A percentile compares a stretch with the other conserved stretches of the same genome.
Conservation (phyloP, 2,113 vertebrate genomes). For the Xenotilapia leptura region DNA sequence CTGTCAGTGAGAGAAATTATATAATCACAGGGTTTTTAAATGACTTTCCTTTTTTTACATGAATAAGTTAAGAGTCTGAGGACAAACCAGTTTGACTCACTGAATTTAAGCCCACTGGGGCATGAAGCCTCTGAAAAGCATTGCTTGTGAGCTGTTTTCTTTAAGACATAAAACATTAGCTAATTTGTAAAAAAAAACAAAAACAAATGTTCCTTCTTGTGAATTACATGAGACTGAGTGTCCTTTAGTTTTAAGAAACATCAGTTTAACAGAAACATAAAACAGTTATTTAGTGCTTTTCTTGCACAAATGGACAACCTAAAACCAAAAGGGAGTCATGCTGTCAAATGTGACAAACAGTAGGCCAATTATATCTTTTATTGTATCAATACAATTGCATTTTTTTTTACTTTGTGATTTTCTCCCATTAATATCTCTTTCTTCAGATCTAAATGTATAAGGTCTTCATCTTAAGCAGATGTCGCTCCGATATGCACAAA, state of each 20-base stretch:
- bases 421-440: background rate
- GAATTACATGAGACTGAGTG: background rate
- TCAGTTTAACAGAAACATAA: background rate
- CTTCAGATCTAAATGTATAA: background rate
- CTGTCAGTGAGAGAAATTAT: background rate
- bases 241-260: background rate
- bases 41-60: background rate
- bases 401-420: background rate
- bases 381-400: background rate
- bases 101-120: background rate
- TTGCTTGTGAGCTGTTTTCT: background rate
- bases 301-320: background rate
- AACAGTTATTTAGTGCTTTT: background rate
- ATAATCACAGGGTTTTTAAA: background rate
- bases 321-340: background rate
- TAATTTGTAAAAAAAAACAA: background rate
- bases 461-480: background rate
- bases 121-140: background rate
- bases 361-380: background rate
- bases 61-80: background rate
- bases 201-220: background rate
- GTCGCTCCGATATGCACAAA: background rate
- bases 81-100: background rate
- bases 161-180: background rate
- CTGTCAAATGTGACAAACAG: background rate